These are phyloP conservation scores for Diaprepes abbreviatus DNA, from an alignment of 2,888 invertebrate genomes.

Conservation along the genomic window DNA sequence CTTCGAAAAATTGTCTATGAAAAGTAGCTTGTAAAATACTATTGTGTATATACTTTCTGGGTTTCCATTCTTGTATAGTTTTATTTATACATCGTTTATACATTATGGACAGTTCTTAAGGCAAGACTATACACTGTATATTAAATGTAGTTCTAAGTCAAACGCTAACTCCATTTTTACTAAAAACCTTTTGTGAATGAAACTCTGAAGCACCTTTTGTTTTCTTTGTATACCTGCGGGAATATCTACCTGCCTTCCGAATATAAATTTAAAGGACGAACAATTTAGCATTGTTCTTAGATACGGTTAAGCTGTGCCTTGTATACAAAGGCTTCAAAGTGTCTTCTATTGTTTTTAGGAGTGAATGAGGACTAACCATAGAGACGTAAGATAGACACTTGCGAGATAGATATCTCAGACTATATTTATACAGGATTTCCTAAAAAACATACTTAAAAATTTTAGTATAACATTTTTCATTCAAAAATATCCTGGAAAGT, in stretches of 20 bases:
- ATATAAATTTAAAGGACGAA: slow-evolving; percentile 37
- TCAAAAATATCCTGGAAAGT: too few relatives aligned
- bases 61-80: too few relatives aligned
- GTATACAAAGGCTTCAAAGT: slow-evolving; percentile 25
- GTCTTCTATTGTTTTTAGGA: slow-evolving; percentile 27
- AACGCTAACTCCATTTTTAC: slow-evolving; percentile 9
- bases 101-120: too few relatives aligned
- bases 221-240: slow-evolving; percentile 34
- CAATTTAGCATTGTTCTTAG: slow-evolving; percentile 42
- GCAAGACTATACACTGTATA: too few relatives aligned
- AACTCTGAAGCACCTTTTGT: slow-evolving; percentile 31
- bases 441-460: too few relatives aligned
- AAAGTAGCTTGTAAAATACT: too few relatives aligned
- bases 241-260: slow-evolving; percentile 36
- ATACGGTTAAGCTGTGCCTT: slow-evolving; percentile 24
- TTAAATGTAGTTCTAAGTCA: slow-evolving; percentile 3
- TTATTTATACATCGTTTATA: too few relatives aligned
- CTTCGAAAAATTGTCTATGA: too few relatives aligned
- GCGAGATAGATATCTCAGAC: too few relatives aligned
- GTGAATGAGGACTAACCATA: not conserved
- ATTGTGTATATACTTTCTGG: too few relatives aligned
- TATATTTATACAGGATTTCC: too few relatives aligned
- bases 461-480: too few relatives aligned
- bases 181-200: slow-evolving; percentile 14
- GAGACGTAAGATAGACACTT: not conserved